Evolutionary conservation across 1,140 invertebrate species (phyloP).

Genomic region (Drepana arcuata): DNA sequence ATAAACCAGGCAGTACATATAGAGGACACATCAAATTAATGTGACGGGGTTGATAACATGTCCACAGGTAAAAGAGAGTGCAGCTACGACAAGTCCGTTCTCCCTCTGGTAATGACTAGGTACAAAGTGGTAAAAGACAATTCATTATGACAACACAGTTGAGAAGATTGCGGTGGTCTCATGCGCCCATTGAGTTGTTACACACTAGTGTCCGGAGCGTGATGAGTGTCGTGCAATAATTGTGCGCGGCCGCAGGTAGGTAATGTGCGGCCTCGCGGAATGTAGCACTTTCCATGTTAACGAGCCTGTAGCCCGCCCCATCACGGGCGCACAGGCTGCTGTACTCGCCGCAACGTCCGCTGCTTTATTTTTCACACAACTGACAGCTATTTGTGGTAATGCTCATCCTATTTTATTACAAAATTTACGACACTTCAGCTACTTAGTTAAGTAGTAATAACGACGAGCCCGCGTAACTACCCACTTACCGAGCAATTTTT

Average conservation of each 20-base stretch:
- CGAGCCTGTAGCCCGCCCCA: conserved; percentile 24
- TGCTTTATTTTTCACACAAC: conserved; percentile 25
- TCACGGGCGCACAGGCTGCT: conserved; percentile 13
- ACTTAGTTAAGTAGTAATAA: conserved; percentile 31
- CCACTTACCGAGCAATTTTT: conserved; percentile 11
- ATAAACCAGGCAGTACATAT: too few species aligned
- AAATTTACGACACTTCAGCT: conserved; percentile 23
- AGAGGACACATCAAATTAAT: too few species aligned
- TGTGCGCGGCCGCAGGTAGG: conserved; percentile 21
- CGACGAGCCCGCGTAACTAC: conserved; percentile 5
- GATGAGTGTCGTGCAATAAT: conserved; percentile 18
- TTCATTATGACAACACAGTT: too few species aligned
- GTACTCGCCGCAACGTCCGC: conserved; percentile 26
- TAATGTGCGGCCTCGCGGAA: conserved; percentile 39
- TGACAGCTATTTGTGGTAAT: conserved; percentile 46
- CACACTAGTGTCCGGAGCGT: too few species aligned
- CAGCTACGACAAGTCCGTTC: too few species aligned
- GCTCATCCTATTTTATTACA: conserved; percentile 29
- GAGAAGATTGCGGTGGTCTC: conserved; percentile 9
- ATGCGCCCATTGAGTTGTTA: conserved; percentile 5
- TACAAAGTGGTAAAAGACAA: too few species aligned
- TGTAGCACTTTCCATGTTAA: conserved; percentile 38
- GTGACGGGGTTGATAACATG: too few species aligned
- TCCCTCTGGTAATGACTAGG: too few species aligned
- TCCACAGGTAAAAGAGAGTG: too few species aligned